phyloP scores from a whole-genome alignment of 1,140 invertebrate genomes.

The Drosophila dunni region DNA sequence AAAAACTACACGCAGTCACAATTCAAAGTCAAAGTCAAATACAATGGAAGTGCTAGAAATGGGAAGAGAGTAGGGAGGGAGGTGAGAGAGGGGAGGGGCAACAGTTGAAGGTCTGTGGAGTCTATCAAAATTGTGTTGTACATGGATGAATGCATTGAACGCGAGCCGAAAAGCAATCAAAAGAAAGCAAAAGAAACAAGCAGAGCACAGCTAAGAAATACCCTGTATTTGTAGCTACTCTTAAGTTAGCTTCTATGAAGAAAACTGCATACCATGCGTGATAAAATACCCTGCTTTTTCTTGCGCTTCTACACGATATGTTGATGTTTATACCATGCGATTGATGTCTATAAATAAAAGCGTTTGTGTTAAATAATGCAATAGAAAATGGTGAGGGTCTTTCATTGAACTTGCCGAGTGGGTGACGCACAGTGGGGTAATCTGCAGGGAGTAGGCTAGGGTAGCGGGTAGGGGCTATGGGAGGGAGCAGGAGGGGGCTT shows the following conservation, averaged over 20 bases:
- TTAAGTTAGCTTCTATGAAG: background rate
- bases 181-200: background rate
- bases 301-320: conserved; percentile 1
- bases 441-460: background rate
- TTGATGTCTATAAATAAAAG: conserved; percentile 62
- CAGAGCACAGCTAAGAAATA: conserved; percentile 3
- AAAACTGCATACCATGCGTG: background rate
- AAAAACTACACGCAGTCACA: conserved; percentile 29
- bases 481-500: background rate
- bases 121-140: conserved; percentile 40
- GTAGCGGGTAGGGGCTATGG: background rate
- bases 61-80: background rate
- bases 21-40: conserved; percentile 46
- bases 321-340: conserved; percentile 37
- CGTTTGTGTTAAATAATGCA: conserved; percentile 68
- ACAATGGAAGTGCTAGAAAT: conserved; percentile 9
- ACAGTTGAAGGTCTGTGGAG: background rate
- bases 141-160: conserved; percentile 36
- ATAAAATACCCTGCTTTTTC: background rate
- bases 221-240: background rate
- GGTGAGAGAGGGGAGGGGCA: background rate
- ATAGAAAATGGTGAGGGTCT: conserved; percentile 46
- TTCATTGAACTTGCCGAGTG: background rate
- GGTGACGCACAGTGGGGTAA: background rate
- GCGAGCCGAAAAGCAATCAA: conserved; percentile 40